Percentiles rank a stretch among this genome's conserved stretches.
phyloP scores from a whole-genome alignment of 2,113 vertebrate genomes.

The Paradoxurus hermaphroditus region DNA sequence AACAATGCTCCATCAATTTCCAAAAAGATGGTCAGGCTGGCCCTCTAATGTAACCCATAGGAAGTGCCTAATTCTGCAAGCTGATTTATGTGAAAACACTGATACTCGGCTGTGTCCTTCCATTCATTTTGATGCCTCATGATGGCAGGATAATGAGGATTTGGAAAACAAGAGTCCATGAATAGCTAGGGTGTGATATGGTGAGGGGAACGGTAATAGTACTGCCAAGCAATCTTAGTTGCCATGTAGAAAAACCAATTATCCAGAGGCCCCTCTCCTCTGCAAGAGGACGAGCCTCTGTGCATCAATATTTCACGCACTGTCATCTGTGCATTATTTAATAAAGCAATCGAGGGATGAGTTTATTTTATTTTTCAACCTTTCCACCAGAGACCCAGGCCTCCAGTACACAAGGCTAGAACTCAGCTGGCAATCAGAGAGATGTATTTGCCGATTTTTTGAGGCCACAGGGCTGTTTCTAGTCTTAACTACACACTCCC shows the following conservation, averaged over 20 bases:
- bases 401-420: not conserved
- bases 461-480: not conserved
- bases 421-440: conserved; percentile 24
- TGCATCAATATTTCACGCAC: conserved; percentile 52
- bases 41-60: not conserved
- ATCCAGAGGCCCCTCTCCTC: conserved; percentile 33
- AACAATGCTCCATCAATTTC: not conserved
- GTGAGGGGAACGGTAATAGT: conserved; percentile 59
- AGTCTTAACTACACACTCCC: not conserved
- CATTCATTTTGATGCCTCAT: conserved; percentile 44
- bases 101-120: not conserved
- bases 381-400: conserved; percentile 19
- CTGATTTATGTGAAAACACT: not conserved
- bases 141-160: conserved; percentile 63
- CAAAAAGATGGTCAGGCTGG: conserved; percentile 25
- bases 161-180: conserved; percentile 16
- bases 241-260: conserved; percentile 48
- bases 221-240: conserved; percentile 42
- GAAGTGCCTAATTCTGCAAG: conserved; percentile 40
- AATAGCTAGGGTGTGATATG: conserved; percentile 26
- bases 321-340: conserved; percentile 71
- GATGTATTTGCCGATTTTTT: not conserved
- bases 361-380: conserved; percentile 61
- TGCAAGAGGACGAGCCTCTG: conserved; percentile 13
- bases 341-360: conserved; percentile 57